phyloP scores from a whole-genome alignment of 2,888 invertebrate species.

The Leucania comma region DNA sequence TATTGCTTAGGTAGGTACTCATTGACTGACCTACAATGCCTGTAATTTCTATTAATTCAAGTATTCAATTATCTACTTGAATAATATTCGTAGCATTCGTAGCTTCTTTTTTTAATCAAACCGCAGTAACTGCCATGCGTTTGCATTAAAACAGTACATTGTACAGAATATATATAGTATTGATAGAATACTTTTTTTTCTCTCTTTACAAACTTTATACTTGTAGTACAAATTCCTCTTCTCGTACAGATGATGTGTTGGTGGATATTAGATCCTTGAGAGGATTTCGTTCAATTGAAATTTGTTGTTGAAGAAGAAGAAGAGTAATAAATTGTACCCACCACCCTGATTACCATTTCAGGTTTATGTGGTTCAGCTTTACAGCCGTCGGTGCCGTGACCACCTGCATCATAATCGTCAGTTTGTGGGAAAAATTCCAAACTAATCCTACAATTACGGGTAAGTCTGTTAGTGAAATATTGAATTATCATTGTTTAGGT shows the following conservation, averaged over 20 bases:
- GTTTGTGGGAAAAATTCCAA: slow-evolving; percentile 95
- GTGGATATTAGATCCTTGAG: neutral
- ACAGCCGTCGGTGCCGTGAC: slow-evolving; percentile 93
- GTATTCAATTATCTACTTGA: neutral
- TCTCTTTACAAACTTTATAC: no score
- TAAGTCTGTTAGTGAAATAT: slow-evolving; percentile 51
- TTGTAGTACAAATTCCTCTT: no score
- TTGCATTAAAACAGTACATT: no score
- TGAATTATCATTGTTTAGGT: no score
- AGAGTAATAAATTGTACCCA: neutral
- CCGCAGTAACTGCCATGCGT: no score
- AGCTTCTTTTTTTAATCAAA: no score
- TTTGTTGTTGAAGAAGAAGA: no score
- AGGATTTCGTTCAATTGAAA: neutral
- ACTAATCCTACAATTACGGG: slow-evolving; percentile 96
- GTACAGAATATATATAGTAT: no score
- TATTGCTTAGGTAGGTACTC: neutral
- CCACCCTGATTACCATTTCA: slow-evolving; percentile 70
- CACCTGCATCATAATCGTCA: slow-evolving; percentile 94
- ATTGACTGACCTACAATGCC: neutral
- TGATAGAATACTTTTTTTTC: neutral
- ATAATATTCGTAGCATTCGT: neutral
- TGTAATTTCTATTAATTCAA: neutral
- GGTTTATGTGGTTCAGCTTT: slow-evolving; percentile 95
- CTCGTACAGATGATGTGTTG: neutral